Percentiles rank a stretch among this genome's conserved stretches.
These are phyloP conservation scores for Turnix velox DNA, from an alignment of 2,113 vertebrate genomes.

Conservation along the genomic window DNA sequence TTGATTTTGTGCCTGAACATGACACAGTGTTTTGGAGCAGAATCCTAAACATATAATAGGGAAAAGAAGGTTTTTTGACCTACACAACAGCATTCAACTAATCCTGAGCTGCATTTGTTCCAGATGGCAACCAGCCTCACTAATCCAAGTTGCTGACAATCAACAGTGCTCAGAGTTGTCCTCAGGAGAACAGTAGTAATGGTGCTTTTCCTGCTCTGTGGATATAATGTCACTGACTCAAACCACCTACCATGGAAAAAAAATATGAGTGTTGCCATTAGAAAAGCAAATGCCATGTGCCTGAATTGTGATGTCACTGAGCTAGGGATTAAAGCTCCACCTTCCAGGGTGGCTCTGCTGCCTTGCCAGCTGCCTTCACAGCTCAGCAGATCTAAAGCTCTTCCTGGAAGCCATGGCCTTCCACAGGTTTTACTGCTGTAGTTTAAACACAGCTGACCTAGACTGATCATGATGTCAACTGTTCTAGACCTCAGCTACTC, in stretches of 20 bases:
- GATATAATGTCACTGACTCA: not conserved
- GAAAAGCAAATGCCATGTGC: not conserved
- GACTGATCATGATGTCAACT: not conserved
- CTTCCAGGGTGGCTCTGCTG: not conserved
- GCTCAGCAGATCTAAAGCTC: not conserved
- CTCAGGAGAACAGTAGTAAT: not conserved
- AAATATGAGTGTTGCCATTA: fast-evolving
- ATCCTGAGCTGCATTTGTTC: not conserved
- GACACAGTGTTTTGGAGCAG: not conserved
- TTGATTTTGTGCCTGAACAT: fast-evolving
- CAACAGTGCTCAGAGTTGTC: not conserved
- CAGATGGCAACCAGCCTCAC: not conserved
- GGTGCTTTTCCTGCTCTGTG: not conserved
- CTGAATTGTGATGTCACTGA: not conserved
- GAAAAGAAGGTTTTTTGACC: not conserved
- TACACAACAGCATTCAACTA: not conserved
- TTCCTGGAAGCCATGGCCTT: not conserved
- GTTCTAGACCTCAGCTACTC: not conserved
- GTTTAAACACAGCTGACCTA: not conserved
- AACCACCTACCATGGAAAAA: not conserved
- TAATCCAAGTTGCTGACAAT: conserved; percentile 19
- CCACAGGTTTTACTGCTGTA: not conserved
- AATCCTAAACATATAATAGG: not conserved
- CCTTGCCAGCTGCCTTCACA: not conserved
- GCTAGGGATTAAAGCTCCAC: not conserved